These are phyloP conservation scores for Stylophora pistillata DNA, from an alignment of 64 coral and sea anemone genomes.

Conservation along the genomic window DNA sequence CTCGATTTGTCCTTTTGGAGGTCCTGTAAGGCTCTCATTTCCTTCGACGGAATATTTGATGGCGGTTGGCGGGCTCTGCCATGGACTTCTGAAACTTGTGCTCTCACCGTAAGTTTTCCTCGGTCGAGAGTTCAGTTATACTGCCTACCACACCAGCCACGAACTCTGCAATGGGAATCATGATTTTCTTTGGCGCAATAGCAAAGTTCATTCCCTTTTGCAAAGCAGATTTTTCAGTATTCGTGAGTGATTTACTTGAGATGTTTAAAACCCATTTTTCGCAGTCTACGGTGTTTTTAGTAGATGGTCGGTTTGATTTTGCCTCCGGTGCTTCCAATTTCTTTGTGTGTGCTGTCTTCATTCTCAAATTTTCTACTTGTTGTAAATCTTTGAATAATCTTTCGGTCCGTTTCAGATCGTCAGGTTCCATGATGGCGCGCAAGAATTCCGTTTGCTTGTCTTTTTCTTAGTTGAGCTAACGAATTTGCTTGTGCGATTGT, in stretches of 20 bases:
- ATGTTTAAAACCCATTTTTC: conserved; percentile 52
- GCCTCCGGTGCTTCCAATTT: neutral
- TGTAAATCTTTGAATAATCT: neutral
- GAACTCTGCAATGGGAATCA: neutral
- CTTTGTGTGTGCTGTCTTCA: neutral
- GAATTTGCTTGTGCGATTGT: neutral
- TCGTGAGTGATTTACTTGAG: conserved; percentile 17
- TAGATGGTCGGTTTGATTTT: neutral
- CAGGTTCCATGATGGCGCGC: no score
- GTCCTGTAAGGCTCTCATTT: neutral
- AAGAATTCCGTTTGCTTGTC: no score
- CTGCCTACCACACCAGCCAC: conserved; percentile 3
- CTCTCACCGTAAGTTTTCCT: no score
- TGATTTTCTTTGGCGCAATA: conserved; percentile 17
- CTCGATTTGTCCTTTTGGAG: neutral
- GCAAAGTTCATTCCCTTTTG: conserved; percentile 24
- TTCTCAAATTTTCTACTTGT: neutral
- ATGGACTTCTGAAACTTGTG: conserved; percentile 9
- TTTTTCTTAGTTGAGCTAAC: neutral
- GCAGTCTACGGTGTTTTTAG: conserved; percentile 4
- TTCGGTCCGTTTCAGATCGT: no score
- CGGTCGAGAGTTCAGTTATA: no score
- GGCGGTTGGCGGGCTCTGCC: neutral
- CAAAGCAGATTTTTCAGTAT: conserved; percentile 11
- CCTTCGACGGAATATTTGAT: neutral